Evolutionary conservation across 2,797 vertebrate species (phyloP).

Genomic region (Trachurus trachurus): DNA sequence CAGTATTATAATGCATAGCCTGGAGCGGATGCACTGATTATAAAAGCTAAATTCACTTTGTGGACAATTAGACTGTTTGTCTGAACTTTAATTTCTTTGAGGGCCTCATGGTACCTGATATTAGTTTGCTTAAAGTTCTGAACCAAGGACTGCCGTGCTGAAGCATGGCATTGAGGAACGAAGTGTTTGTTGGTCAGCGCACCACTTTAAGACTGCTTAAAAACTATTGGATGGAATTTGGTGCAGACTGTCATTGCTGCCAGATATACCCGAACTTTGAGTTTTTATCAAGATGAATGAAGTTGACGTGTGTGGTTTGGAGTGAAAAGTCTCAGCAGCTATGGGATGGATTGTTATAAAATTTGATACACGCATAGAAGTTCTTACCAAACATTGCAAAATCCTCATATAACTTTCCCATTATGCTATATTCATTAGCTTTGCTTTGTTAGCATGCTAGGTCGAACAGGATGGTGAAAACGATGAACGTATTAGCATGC

Average conservation of each 20-base stretch:
- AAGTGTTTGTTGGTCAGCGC: not conserved
- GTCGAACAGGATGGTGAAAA: not conserved
- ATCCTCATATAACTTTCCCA: not conserved
- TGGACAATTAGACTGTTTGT: conserved; percentile 45
- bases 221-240: not conserved
- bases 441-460: conserved; percentile 1
- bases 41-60: conserved; percentile 40
- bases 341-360: not conserved
- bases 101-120: not conserved
- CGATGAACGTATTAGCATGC: not conserved
- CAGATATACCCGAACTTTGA: not conserved
- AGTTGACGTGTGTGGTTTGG: not conserved
- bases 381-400: not conserved
- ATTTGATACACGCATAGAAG: not conserved
- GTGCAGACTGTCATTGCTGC: not conserved
- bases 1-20: conserved; percentile 19
- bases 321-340: not conserved
- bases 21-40: conserved; percentile 28
- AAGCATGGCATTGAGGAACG: not conserved
- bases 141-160: not conserved
- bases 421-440: not conserved
- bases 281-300: not conserved
- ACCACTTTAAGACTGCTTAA: not conserved
- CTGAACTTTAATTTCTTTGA: conserved; percentile 44
- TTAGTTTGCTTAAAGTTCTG: not conserved